phyloP scores from a whole-genome alignment of 2,113 vertebrate genomes.

The Chunga burmeisteri region DNA sequence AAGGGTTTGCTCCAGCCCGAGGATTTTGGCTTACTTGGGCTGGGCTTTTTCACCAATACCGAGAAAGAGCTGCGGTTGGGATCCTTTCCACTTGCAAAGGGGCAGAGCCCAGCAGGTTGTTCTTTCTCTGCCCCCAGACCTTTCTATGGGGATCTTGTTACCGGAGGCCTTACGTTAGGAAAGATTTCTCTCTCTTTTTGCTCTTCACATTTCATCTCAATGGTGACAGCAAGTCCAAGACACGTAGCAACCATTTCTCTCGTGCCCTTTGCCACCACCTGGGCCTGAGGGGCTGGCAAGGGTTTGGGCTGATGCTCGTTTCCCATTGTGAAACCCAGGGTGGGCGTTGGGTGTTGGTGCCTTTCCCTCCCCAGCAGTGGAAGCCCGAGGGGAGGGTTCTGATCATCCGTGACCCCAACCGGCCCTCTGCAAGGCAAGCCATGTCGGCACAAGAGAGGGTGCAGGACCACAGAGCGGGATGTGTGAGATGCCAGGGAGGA shows the following conservation, averaged over 20 bases:
- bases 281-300: background rate
- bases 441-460: background rate
- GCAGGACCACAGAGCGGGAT: background rate
- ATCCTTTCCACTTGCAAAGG: background rate
- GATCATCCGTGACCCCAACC: background rate
- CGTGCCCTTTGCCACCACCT: background rate
- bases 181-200: background rate
- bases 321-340: background rate
- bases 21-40: background rate
- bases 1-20: background rate
- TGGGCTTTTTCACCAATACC: background rate
- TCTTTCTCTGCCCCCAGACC: background rate
- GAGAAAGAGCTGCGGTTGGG: background rate
- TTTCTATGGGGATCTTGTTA: background rate
- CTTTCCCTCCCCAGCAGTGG: background rate
- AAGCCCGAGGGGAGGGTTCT: background rate
- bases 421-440: background rate
- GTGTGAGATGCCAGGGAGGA: background rate
- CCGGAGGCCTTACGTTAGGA: background rate
- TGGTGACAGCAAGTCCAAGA: background rate
- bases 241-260: accelerated
- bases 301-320: background rate
- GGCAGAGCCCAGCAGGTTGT: background rate
- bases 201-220: background rate
- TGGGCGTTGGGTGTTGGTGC: background rate